Conservation (phyloP, 2,888 invertebrate species). For the Drosophila helvetica region DNA sequence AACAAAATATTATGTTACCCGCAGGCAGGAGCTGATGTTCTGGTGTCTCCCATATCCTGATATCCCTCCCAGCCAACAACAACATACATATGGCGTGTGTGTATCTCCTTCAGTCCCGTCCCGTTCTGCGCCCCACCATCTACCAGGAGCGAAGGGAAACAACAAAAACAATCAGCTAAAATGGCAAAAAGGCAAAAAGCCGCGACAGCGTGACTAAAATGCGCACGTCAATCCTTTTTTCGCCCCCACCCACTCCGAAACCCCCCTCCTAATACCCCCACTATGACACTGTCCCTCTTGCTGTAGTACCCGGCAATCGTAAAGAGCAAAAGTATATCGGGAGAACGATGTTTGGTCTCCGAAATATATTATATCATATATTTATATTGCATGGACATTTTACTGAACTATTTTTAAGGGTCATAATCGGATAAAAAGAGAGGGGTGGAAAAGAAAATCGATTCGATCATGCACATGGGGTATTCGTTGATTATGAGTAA, state of each 20-base stretch:
- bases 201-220: constrained; percentile 74
- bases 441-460: too few relatives aligned
- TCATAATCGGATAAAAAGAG: too few relatives aligned
- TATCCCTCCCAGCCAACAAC: constrained; percentile 3
- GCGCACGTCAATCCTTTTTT: constrained; percentile 71
- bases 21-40: constrained; percentile 37
- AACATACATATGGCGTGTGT: constrained; percentile 51
- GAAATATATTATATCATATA: too few relatives aligned
- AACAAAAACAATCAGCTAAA: constrained; percentile 71
- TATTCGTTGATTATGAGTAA: too few relatives aligned
- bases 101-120: background rate
- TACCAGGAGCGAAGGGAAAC: constrained; percentile 1
- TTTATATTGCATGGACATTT: too few relatives aligned
- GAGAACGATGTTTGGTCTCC: too few relatives aligned
- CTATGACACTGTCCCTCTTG: background rate
- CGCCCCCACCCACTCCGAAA: background rate
- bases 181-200: constrained; percentile 65
- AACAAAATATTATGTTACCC: constrained; percentile 74
- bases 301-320: background rate
- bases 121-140: constrained; percentile 15
- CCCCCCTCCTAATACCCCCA: background rate
- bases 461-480: too few relatives aligned
- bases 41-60: constrained; percentile 30
- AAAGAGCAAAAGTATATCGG: background rate
- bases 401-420: too few relatives aligned